Evolutionary conservation across 2,888 invertebrate genomes (phyloP).

Genomic region (Dynastes grantii): DNA sequence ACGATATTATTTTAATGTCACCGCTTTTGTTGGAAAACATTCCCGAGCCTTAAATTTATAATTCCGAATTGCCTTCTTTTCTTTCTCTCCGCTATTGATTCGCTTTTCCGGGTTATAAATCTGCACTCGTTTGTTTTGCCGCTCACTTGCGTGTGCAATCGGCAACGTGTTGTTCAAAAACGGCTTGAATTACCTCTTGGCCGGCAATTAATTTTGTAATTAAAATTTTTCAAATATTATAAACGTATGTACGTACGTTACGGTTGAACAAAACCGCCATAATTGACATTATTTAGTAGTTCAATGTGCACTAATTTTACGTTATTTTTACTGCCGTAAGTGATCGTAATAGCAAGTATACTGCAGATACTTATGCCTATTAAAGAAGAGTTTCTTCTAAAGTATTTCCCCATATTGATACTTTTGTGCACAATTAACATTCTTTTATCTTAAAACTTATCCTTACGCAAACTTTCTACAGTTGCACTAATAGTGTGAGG

Average conservation of each 20-base stretch:
- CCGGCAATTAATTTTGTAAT: conserved; percentile 36
- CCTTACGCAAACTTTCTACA: too few relatives aligned
- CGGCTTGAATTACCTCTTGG: conserved; percentile 16
- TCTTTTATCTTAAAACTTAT: too few relatives aligned
- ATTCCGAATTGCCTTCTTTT: conserved; percentile 57
- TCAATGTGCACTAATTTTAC: too few relatives aligned
- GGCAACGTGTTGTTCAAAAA: conserved; percentile 17
- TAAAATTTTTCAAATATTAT: conserved; percentile 44
- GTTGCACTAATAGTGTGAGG: too few relatives aligned
- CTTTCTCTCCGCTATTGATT: conserved; percentile 50
- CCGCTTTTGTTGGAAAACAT: conserved; percentile 57
- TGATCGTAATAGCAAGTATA: too few relatives aligned
- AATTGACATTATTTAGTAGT: too few relatives aligned
- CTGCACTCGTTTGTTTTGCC: conserved; percentile 53
- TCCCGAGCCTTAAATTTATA: conserved; percentile 59
- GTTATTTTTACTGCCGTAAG: too few relatives aligned
- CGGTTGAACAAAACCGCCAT: conserved; percentile 1
- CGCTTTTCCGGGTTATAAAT: conserved; percentile 61
- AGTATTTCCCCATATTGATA: too few relatives aligned
- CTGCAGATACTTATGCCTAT: too few relatives aligned
- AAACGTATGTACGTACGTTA: conserved; percentile 9
- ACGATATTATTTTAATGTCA: conserved; percentile 60
- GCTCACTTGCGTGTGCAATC: conserved; percentile 35
- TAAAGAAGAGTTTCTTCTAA: too few relatives aligned
- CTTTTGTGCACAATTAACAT: too few relatives aligned